These are phyloP conservation scores for Ctenochaetus hawaiiensis DNA, from an alignment of 2,797 vertebrate genomes.

Conservation along the genomic window DNA sequence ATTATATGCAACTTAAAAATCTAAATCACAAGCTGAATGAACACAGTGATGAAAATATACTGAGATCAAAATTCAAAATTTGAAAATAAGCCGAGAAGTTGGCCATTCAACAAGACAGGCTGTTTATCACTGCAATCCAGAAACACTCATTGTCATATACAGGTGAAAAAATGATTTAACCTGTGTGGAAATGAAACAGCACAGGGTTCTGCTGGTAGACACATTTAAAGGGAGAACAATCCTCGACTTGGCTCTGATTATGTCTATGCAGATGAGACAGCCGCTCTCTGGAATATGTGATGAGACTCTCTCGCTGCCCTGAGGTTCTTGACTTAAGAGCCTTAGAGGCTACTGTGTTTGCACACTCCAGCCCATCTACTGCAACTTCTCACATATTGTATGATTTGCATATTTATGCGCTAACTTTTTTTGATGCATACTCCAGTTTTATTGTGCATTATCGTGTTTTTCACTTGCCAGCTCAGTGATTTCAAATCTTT, in stretches of 20 bases:
- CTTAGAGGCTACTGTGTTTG: not conserved
- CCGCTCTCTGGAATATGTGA: not conserved
- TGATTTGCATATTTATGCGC: not conserved
- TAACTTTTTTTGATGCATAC: conserved; percentile 1
- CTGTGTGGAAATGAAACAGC: not conserved
- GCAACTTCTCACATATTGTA: not conserved
- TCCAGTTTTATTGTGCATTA: not conserved
- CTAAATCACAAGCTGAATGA: not conserved
- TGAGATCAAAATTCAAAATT: not conserved
- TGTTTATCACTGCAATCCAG: not conserved
- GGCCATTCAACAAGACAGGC: too few species aligned
- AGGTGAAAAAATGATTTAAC: not conserved
- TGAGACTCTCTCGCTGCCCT: not conserved
- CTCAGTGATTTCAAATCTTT: not conserved
- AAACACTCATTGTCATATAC: not conserved
- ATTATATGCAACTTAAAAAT: not conserved
- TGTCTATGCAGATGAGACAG: conserved; percentile 17
- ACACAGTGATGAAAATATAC: not conserved
- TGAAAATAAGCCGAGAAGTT: too few species aligned
- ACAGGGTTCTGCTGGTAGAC: not conserved
- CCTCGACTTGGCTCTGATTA: conserved; percentile 6
- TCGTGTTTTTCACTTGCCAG: not conserved
- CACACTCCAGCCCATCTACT: not conserved
- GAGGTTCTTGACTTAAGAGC: conserved; percentile 1
- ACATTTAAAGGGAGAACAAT: not conserved